Evolutionary conservation across 1,140 invertebrate genomes (phyloP).

Genomic region (Pomacea maculata): DNA sequence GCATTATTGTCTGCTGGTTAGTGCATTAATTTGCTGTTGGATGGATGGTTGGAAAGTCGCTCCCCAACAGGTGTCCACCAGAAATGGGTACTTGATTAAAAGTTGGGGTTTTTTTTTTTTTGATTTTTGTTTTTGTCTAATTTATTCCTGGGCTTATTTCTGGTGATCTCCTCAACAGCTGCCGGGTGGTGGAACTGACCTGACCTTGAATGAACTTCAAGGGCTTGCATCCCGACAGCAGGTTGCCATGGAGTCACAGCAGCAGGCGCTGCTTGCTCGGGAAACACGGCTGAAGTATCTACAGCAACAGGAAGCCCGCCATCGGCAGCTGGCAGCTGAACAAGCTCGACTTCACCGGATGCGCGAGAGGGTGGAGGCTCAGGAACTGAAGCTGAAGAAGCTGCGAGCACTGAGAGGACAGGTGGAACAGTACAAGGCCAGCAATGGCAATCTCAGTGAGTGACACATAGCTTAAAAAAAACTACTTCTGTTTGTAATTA

Average conservation of each 20-base stretch:
- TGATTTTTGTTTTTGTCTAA: too few relatives aligned
- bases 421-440: constrained; percentile 88
- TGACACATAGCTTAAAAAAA: constrained; percentile 46
- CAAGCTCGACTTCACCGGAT: constrained; percentile 86
- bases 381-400: constrained; percentile 91
- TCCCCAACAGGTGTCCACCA: too few relatives aligned
- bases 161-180: constrained; percentile 70
- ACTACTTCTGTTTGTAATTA: neutral
- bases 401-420: constrained; percentile 89
- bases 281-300: constrained; percentile 93
- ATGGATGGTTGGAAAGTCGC: too few relatives aligned
- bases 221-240: constrained; percentile 95
- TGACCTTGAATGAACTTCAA: constrained; percentile 90
- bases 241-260: constrained; percentile 93
- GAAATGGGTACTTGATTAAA: too few relatives aligned
- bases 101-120: too few relatives aligned
- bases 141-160: too few relatives aligned
- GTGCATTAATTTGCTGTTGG: too few relatives aligned
- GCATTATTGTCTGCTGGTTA: too few relatives aligned
- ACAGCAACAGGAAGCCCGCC: constrained; percentile 87
- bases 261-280: constrained; percentile 87
- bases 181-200: constrained; percentile 77
- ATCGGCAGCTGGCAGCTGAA: constrained; percentile 85
- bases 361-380: constrained; percentile 89
- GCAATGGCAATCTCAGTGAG: constrained; percentile 92